Percentiles rank a stretch among this genome's conserved stretches.
Conservation (phyloP, 2,113 vertebrate species). For the Piaya cayana region DNA sequence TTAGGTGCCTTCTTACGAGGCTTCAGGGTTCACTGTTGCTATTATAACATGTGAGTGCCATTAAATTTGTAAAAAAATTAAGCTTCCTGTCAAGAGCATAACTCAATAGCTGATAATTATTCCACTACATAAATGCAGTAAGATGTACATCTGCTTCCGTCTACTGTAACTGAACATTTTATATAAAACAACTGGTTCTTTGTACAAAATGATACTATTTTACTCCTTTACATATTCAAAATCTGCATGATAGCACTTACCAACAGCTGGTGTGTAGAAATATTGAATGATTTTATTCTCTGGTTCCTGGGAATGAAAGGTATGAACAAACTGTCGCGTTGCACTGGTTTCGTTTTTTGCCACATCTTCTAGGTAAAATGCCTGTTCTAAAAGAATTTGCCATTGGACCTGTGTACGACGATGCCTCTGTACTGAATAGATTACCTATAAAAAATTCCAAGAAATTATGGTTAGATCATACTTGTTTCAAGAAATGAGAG, state of each 20-base stretch:
- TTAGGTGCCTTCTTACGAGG: background rate
- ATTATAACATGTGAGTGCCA: background rate
- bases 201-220: background rate
- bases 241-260: conserved; percentile 71
- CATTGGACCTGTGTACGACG: conserved; percentile 88
- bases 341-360: conserved; percentile 86
- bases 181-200: background rate
- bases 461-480: background rate
- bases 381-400: conserved; percentile 87
- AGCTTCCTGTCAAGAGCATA: background rate
- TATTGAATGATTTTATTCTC: conserved; percentile 79
- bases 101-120: background rate
- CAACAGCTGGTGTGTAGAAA: conserved; percentile 86
- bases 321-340: conserved; percentile 81
- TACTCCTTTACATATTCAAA: background rate
- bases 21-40: background rate
- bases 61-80: background rate
- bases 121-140: background rate
- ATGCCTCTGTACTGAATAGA: conserved; percentile 87
- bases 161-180: background rate
- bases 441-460: conserved; percentile 78
- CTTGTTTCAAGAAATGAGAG: background rate
- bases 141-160: background rate
- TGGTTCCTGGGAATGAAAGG: conserved; percentile 81
- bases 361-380: conserved; percentile 90